Evolutionary conservation across 2,797 vertebrate genomes (phyloP), one percentile per base, ranked within the genome.

Genomic region (Tapera naevia): DNA sequence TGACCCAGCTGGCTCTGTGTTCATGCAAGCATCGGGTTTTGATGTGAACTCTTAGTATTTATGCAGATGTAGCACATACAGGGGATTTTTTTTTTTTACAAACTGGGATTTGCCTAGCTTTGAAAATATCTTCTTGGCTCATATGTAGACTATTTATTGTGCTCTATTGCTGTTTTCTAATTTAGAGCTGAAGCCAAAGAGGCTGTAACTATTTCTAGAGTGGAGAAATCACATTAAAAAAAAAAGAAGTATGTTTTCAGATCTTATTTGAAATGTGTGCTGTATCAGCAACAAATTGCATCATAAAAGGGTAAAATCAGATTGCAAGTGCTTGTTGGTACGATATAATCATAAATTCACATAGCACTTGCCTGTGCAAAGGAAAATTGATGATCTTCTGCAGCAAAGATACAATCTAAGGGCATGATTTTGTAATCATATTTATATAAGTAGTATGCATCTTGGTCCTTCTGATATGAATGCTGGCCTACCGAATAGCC

Each of bases 11-110:
- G 95, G 66, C 80, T 73, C 62, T 0, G 3, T 24, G 57, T 10
- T 74, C 1, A 1, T 0, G 5, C 39, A 27, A 1, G 0, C 66
- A 22, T 28, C 0, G 0, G 33, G 53, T 25, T 58, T 79, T 93
- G 32, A 32, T 39, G 56, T 4, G 16, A 81, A 53, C 64, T 60
- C 35, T 50, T 19, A 30, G 48, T 53, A 15, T 89, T 89, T 60
- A 58, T 41, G 53, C 60, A 86, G 66, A 81, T 58, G 35, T 37
- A 61, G 62, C 51, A 45, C 7, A 4, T 50, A 57, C 1, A 0
- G 21, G 53, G 43, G 27, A 22, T 21, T 45, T 45, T 7, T 22
- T 21, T 67, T 73, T 46, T 74, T 91, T 33, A 70, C 21, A 43
- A 79, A 53, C 15, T 27, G 27, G 17, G 48, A 53, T 56, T 46